Evolutionary conservation across 2,797 vertebrate species (phyloP).

Genomic region (Cossypha niveicapilla): DNA sequence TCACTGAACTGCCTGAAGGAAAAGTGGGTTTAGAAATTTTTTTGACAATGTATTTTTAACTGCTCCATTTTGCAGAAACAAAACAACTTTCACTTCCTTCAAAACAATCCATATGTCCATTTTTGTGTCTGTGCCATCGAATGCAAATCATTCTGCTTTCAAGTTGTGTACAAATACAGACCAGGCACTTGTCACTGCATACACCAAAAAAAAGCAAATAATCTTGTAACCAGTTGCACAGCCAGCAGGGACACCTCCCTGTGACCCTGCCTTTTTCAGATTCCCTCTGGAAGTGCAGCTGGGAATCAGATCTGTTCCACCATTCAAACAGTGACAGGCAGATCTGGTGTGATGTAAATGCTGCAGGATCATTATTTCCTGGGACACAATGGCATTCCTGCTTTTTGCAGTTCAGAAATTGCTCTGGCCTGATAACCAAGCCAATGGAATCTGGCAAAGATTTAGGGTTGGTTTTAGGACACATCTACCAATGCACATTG

Average conservation of each 20-base stretch:
- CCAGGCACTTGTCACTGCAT: not conserved
- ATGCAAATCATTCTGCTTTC: not conserved
- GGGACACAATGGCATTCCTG: not conserved
- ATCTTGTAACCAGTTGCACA: not conserved
- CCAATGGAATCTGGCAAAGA: not conserved
- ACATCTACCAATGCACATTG: not conserved
- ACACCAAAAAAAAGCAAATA: not conserved
- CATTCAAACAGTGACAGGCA: not conserved
- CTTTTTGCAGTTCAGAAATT: not conserved
- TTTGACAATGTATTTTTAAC: not conserved
- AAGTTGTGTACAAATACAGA: not conserved
- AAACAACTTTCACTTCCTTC: conserved; percentile 12
- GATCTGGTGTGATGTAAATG: not conserved
- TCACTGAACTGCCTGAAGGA: not conserved
- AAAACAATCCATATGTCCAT: not conserved
- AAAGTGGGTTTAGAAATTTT: not conserved
- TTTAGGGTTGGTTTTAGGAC: not conserved
- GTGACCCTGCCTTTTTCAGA: not conserved
- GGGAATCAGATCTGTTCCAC: not conserved
- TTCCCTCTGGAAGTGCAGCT: not conserved
- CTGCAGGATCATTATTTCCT: not conserved
- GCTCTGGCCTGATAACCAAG: not conserved
- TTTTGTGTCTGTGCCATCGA: not conserved
- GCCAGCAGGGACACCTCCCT: not conserved
- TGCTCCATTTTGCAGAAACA: conserved; percentile 1